phyloP scores from a whole-genome alignment of 1,140 invertebrate species.

The Eubasilissa regina region DNA sequence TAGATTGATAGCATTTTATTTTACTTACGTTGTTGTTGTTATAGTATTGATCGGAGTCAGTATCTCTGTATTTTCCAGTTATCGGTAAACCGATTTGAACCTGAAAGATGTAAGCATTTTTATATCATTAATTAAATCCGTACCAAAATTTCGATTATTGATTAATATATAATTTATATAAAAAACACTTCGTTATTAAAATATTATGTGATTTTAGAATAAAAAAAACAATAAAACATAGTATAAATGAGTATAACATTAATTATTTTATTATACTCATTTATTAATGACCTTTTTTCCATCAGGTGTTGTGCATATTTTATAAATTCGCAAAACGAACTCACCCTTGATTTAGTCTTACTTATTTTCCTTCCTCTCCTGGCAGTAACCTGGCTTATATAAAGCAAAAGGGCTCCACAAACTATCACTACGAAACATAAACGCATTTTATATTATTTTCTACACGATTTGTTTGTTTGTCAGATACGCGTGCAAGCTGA shows the following conservation, averaged over 20 bases:
- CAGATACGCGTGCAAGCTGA: too few species aligned
- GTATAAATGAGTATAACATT: too few species aligned
- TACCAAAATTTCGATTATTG: not conserved
- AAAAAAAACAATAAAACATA: too few species aligned
- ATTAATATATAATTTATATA: not conserved
- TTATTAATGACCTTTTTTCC: too few species aligned
- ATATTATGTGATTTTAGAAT: too few species aligned
- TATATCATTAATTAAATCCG: too few species aligned
- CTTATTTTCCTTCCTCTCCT: slow-evolving; percentile 58
- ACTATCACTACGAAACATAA: slow-evolving; percentile 36
- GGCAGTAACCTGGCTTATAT: slow-evolving; percentile 34
- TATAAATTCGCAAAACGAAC: not conserved
- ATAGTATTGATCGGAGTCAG: slow-evolving; percentile 90
- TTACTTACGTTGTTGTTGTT: slow-evolving; percentile 86
- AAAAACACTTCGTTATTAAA: too few species aligned
- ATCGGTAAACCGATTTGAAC: slow-evolving; percentile 88
- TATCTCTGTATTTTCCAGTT: slow-evolving; percentile 89
- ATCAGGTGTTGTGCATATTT: too few species aligned
- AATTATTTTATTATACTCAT: too few species aligned
- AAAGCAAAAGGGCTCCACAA: slow-evolving; percentile 44
- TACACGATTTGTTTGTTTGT: too few species aligned
- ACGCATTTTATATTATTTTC: slow-evolving; percentile 40
- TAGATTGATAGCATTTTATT: not conserved
- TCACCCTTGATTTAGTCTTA: slow-evolving; percentile 58
- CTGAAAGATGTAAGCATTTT: slow-evolving; percentile 64